Evolutionary conservation across 2,113 vertebrate genomes (phyloP), one percentile per base, ranked within the genome.

Genomic region (Planiliza haematocheilus): DNA sequence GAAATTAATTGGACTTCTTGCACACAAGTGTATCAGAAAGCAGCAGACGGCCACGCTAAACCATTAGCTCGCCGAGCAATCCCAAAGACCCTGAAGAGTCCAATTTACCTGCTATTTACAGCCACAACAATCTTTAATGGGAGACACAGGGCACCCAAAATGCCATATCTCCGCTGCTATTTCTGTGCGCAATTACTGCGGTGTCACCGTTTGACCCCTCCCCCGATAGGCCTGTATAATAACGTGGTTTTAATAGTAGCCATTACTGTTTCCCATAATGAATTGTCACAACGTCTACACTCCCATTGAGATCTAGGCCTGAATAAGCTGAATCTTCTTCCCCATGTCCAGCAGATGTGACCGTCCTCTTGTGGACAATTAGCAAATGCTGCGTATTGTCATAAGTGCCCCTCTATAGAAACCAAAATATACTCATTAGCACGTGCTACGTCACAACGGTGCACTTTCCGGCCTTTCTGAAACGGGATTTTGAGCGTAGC

Each of bases 61-160:
- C 72, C 82, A 75, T 84, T 82, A 88, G 60, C 62, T 51, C 50
- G 50, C 21, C 21, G 51, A 58, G 38, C 39, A 51, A 63, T 72
- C 63, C 56, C 57, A 78, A 76, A 85, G 36, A 70, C 58, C 75
- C 73, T 1, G 53, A 63, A 64, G 61, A 69, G 70, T 81, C 67
- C 57, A 68, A 82, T 84, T 79, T 68, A 74, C 70, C 42, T 39
- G 42, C 62, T 77, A 81, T 57, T 87, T 81, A 81, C 65, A 66
- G 52, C 46, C 68, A 64, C 55, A 67, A 51, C 70, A 75, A 50
- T 55, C 75, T 70, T 73, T 75, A 81, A 84, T 69, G 50, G 71
- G 50, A 66, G 66, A 48, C 57, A 14, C 18, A 61, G 73, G 81
- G 74, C 34, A 64, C 11, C 8, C 21, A 46, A 8, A 74, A 73